Evolutionary conservation across 2,888 invertebrate species (phyloP).

Genomic region (Trissolcus brochymenae): DNA sequence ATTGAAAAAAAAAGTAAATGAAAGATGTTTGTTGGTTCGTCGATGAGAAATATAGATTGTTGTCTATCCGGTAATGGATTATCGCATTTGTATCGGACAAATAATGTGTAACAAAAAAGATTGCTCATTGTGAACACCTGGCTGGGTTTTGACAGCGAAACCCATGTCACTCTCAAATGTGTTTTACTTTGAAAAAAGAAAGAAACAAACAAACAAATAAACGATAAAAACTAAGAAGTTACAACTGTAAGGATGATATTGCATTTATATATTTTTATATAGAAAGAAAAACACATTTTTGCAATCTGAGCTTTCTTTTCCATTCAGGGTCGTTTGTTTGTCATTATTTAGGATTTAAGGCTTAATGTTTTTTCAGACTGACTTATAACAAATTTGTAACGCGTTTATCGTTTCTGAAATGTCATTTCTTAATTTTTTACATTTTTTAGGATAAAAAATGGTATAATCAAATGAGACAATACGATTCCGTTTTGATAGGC

Average conservation of each 20-base stretch:
- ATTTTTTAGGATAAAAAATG: constrained; percentile 33
- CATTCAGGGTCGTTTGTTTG: constrained; percentile 16
- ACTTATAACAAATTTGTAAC: constrained; percentile 32
- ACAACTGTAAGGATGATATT: constrained; percentile 30
- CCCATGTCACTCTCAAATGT: constrained; percentile 2
- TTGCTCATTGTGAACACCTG: constrained; percentile 37
- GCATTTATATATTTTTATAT: constrained; percentile 49
- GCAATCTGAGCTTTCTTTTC: constrained; percentile 44
- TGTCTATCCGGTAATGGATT: constrained; percentile 20
- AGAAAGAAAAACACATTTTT: constrained; percentile 23
- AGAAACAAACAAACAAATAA: too few species aligned
- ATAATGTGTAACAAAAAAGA: constrained; percentile 30
- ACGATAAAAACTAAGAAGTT: too few species aligned
- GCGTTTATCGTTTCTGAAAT: constrained; percentile 42
- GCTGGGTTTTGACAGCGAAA: constrained; percentile 12
- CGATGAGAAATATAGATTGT: constrained; percentile 16
- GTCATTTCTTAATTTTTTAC: constrained; percentile 45
- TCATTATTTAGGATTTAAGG: constrained; percentile 14
- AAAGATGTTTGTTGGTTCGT: constrained; percentile 13
- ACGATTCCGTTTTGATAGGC: constrained; percentile 31
- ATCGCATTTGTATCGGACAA: constrained; percentile 26
- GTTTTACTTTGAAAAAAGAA: constrained; percentile 22
- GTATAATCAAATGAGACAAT: constrained; percentile 35
- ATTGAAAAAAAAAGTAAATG: neutral
- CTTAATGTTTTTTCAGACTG: constrained; percentile 49